Evolutionary conservation across 1,140 invertebrate genomes (phyloP).

Genomic region (Hirudo medicinalis): DNA sequence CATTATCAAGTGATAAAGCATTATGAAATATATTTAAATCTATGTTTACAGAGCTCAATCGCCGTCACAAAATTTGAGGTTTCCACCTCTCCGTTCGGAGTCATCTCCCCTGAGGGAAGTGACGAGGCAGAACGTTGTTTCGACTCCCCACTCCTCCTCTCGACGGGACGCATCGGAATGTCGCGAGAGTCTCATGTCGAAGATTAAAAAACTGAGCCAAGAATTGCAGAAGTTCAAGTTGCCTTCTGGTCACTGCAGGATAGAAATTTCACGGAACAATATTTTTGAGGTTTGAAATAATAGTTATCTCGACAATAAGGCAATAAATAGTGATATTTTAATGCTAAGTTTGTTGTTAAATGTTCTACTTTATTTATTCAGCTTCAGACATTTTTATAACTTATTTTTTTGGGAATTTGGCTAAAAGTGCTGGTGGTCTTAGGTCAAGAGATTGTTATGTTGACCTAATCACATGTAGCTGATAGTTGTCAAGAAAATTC

Average conservation of each 20-base stretch:
- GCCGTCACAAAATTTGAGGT: background rate
- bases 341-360: too few species aligned
- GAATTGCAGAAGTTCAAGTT: conserved; percentile 79
- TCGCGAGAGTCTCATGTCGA: conserved; percentile 35
- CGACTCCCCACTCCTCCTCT: conserved; percentile 66
- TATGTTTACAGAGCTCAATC: background rate
- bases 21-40: too few species aligned
- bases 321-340: background rate
- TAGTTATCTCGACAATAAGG: background rate
- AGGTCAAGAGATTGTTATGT: too few species aligned
- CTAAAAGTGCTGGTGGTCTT: too few species aligned
- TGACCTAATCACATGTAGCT: too few species aligned
- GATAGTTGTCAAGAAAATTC: too few species aligned
- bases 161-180: too few species aligned
- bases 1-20: too few species aligned
- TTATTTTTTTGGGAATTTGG: too few species aligned
- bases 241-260: conserved; percentile 80
- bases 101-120: background rate
- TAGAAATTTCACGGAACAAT: conserved; percentile 71
- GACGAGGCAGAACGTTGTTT: conserved; percentile 25
- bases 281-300: conserved; percentile 52
- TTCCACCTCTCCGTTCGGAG: background rate
- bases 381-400: background rate
- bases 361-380: background rate
- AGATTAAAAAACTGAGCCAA: conserved; percentile 66